Evolutionary conservation across 1,140 invertebrate species (phyloP).

Genomic region (Cotesia typhae): DNA sequence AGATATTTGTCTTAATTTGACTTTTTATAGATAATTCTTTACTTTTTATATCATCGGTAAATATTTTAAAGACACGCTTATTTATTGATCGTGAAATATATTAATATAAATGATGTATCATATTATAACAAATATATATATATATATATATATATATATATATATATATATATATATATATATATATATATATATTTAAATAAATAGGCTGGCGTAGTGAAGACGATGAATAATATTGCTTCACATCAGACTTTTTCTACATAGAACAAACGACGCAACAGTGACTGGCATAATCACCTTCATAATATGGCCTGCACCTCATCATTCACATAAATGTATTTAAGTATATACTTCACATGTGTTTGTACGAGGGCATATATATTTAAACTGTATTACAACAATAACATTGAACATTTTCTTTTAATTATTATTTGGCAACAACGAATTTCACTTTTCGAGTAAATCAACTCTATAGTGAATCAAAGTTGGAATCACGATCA

Average conservation of each 20-base stretch:
- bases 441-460: constrained; percentile 40
- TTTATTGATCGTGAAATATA: background rate
- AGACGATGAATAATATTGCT: constrained; percentile 6
- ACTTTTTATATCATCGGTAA: constrained; percentile 1
- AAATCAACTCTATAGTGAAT: constrained; percentile 53
- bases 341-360: too few species aligned
- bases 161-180: constrained; percentile 18
- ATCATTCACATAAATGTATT: background rate
- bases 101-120: constrained; percentile 15
- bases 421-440: constrained; percentile 45
- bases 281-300: constrained; percentile 12
- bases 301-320: constrained; percentile 15
- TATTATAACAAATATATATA: constrained; percentile 15
- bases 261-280: constrained; percentile 2
- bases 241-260: constrained; percentile 1
- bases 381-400: background rate
- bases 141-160: background rate
- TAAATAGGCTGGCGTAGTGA: constrained; percentile 23
- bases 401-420: constrained; percentile 18
- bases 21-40: constrained; percentile 10
- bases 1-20: constrained; percentile 12
- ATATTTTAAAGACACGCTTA: background rate
- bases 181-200: constrained; percentile 23
- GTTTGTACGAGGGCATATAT: constrained; percentile 1
- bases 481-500: constrained; percentile 64